Base-by-base conservation (phyloP, 2,113 vertebrate genomes). In the Orcinus orca region DNA sequence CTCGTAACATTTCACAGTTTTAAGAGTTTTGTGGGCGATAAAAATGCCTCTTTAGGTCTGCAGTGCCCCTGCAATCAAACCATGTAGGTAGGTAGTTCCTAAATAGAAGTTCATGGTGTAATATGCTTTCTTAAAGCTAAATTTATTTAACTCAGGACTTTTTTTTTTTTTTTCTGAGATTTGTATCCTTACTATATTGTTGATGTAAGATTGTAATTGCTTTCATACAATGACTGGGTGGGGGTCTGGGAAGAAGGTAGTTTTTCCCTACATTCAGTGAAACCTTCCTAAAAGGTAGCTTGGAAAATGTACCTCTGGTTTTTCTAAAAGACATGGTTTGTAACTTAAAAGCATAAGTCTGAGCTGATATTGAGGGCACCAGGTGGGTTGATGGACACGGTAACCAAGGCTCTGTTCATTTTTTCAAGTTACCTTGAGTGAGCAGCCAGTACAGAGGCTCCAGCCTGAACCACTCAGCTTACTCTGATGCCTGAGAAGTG, bases 301-400 rank as follows among this genome's bases (percentile, higher is more conserved):
- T 9, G 33, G 73, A 58, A 95, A 80, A 96, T 60, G 0, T 29
- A 60, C 79, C 63, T 88, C 70, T 13, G 38, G 31, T 5, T 89
- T 94, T 95, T 76, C 14, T 88, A n/a, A 92, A 96, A 97, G 93
- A 26, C 18, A 20, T 9, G 4, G 44, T 55, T 93, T 92, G 8
- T 8, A 86, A 44, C 33, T 60, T 93, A 47, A 89, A 83, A 74
- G 29, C 21, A 18, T 15, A 47, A 44, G 68, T 95, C 55, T 88
- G 83, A 87, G 10, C 29, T 89, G 38, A 62, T 82, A 63, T 8
- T 5, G 0, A 83, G 58, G 62, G 50, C 33, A 60, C 31, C 29
- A 63, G 63, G n/a, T 47, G 70, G 26, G 33, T 81, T 71, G 21
- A 71, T 94, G 60, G 70, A 71, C 85, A 73, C 13, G 13, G 7